phyloP scores from a whole-genome alignment of 2,888 invertebrate species.

The Philaethria dido region DNA sequence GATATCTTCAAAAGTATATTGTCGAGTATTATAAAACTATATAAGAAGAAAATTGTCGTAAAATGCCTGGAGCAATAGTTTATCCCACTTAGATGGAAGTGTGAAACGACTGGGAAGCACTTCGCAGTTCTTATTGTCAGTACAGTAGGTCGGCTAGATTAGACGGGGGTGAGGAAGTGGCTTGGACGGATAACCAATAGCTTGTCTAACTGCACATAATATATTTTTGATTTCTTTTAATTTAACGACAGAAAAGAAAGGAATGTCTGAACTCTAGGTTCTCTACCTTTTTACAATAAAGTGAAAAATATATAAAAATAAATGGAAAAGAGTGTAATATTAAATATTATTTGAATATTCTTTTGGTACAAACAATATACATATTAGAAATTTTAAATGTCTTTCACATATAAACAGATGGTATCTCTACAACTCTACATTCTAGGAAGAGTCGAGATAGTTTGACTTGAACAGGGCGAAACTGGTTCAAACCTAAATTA shows the following conservation, averaged over 20 bases:
- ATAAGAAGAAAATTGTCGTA: constrained; percentile 31
- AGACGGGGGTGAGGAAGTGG: neutral
- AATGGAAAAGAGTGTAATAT: neutral
- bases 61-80: constrained; percentile 37
- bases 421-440: neutral
- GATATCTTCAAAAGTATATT: constrained; percentile 13
- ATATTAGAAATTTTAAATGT: neutral
- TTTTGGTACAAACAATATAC: no score
- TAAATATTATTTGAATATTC: no score
- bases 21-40: constrained; percentile 24
- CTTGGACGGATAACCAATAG: neutral
- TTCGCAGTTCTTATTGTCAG: constrained; percentile 40
- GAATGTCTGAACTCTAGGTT: no score
- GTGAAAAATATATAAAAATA: no score
- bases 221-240: neutral
- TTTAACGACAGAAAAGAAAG: neutral
- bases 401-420: neutral
- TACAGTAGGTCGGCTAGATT: constrained; percentile 30
- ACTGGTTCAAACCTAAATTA: constrained; percentile 36
- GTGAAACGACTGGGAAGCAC: constrained; percentile 35
- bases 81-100: constrained; percentile 38
- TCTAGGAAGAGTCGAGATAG: constrained; percentile 26
- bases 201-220: neutral
- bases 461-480: constrained; percentile 34
- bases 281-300: no score